These are phyloP conservation scores for Lithosia quadra DNA, from an alignment of 2,888 invertebrate species.

Conservation along the genomic window DNA sequence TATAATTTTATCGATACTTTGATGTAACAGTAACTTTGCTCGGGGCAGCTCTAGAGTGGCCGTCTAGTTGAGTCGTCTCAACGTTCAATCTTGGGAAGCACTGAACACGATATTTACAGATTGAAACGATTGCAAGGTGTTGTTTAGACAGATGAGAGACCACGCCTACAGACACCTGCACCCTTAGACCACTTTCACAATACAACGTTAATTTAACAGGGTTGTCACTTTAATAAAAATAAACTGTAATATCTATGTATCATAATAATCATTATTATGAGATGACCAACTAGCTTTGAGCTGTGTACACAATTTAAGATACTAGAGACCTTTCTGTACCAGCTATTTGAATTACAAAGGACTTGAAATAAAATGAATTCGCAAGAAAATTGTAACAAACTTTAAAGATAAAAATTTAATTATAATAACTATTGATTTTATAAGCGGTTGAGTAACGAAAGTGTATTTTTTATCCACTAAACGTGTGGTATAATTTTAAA, in stretches of 20 bases:
- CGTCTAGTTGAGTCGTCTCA: conserved; percentile 6
- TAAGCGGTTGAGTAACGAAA: too few relatives aligned
- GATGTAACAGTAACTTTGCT: conserved; percentile 3
- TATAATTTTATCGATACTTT: conserved; percentile 6
- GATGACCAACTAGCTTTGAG: too few relatives aligned
- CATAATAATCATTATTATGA: too few relatives aligned
- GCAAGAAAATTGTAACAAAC: too few relatives aligned
- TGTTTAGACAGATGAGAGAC: conserved; percentile 62
- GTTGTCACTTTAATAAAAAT: conserved; percentile 15
- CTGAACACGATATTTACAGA: conserved; percentile 45
- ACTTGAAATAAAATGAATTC: too few relatives aligned
- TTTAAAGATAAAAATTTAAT: too few relatives aligned
- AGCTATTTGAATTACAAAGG: too few relatives aligned
- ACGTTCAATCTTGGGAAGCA: conserved; percentile 37
- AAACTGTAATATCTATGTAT: background rate
- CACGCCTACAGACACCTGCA: conserved; percentile 56
- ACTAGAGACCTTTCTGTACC: too few relatives aligned
- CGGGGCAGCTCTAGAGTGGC: background rate
- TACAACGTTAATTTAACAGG: conserved; percentile 34
- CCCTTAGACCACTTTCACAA: conserved; percentile 60
- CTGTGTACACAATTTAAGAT: too few relatives aligned
- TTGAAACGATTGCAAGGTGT: conserved; percentile 48
- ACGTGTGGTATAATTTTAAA: background rate
- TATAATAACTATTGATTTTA: too few relatives aligned
- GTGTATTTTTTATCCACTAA: too few relatives aligned